Evolutionary conservation across 2,888 invertebrate genomes (phyloP).

Genomic region (Thumatha senex): DNA sequence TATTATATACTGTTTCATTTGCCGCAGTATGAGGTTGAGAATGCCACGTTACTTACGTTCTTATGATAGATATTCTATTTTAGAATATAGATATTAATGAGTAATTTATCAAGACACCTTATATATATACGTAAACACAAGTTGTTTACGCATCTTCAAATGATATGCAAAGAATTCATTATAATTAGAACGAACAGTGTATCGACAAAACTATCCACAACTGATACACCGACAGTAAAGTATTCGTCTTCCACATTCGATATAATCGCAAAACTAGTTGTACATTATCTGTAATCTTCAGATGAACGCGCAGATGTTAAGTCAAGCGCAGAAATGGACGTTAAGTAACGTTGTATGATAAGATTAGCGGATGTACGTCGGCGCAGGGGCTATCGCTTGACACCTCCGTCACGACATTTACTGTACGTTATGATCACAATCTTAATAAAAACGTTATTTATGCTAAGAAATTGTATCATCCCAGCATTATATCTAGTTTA

Average conservation of each 20-base stretch:
- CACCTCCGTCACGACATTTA: constrained; percentile 41
- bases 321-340: constrained; percentile 59
- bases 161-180: too few species aligned
- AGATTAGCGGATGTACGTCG: constrained; percentile 54
- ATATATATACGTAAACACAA: too few species aligned
- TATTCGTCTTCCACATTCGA: constrained; percentile 40
- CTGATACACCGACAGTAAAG: constrained; percentile 21
- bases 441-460: constrained; percentile 17
- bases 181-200: too few species aligned
- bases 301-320: constrained; percentile 48
- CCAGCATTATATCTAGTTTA: too few species aligned
- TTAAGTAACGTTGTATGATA: constrained; percentile 52
- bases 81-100: too few species aligned
- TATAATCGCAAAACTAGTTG: constrained; percentile 51
- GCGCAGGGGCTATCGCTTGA: constrained; percentile 50
- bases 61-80: too few species aligned
- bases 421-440: constrained; percentile 30
- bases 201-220: too few species aligned
- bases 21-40: too few species aligned
- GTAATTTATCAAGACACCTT: too few species aligned
- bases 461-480: constrained; percentile 12
- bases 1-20: too few species aligned
- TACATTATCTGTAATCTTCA: constrained; percentile 60
- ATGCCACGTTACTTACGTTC: too few species aligned
- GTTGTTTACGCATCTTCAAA: too few species aligned